Evolutionary conservation across 2,113 vertebrate genomes (phyloP), one percentile per base, ranked within the genome.

Genomic region (Clarias gariepinus): DNA sequence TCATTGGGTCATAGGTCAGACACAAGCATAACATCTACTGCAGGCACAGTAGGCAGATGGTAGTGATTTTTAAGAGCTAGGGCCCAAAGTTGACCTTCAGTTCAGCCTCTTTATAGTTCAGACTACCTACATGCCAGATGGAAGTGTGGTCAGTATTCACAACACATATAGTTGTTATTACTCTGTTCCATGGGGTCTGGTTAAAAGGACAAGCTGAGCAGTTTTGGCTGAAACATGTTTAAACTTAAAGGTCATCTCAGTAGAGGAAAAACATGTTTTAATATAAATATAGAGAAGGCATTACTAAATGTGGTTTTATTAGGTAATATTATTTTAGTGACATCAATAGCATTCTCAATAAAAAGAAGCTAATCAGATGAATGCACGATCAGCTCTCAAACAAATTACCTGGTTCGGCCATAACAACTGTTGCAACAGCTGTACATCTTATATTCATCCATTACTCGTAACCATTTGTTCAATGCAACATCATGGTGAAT

Each of bases 1-100:
- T 81, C 28, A 23, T 61, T 87, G 64, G 86, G 88, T 89, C 86
- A 85, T 2, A 89, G 86, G 88, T 89, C 78, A 87, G 86, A 87
- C 74, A 64, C 80, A 52, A 79, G 63, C 80, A 87, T 74, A 89
- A 85, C 83, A 85, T 89, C 88, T 74, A 86, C 87, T 89, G 87
- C 57, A 87, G 80, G 85, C 79, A 82, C 86, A 63, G 78, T 21
- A 82, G 79, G 71, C 61, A 87, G 85, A 89, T 87, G 86, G 71
- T 85, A 89, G 78, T 78, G 86, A 89, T 81, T 84, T 52, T 41
- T 87, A 78, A 82, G 81, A 85, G 78, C 71, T 76, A 36, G 80
- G 81, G 64, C 86, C 87, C 69, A 71, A 85, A 71, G 83, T 77
- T 80, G 18, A 52, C 64, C 80, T 41, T 66, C 71, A 79, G 78